Conservation (phyloP, 2,797 vertebrate genomes). For the Sebastes alutus region DNA sequence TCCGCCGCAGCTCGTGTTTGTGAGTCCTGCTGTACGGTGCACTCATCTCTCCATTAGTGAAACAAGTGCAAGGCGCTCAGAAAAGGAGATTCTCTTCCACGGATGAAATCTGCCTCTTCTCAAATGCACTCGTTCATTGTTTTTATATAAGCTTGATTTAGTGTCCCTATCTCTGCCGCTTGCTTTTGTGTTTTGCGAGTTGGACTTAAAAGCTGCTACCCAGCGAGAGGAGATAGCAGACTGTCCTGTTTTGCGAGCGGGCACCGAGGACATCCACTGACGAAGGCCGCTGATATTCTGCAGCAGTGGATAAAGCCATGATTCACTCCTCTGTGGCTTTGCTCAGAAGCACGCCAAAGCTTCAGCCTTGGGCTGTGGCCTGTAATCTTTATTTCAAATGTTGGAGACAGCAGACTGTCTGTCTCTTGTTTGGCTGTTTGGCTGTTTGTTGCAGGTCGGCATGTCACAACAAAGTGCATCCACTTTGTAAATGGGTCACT, state of each 20-base stretch:
- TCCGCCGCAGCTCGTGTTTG: not conserved
- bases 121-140: slow-evolving; percentile 10
- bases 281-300: slow-evolving; percentile 52
- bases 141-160: slow-evolving; percentile 36
- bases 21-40: not conserved
- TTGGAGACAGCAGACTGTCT: not conserved
- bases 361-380: not conserved
- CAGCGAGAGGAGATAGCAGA: slow-evolving; percentile 26
- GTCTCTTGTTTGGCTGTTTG: not conserved
- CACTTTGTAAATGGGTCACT: not conserved
- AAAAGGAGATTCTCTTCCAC: slow-evolving; percentile 1
- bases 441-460: not conserved
- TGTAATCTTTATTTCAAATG: slow-evolving; percentile 20
- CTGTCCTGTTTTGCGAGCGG: slow-evolving; percentile 29
- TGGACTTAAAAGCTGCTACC: slow-evolving; percentile 31
- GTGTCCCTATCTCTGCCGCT: not conserved
- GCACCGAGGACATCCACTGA: slow-evolving; percentile 37
- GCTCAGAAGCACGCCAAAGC: slow-evolving; percentile 2
- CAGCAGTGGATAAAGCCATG: slow-evolving; percentile 36
- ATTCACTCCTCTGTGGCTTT: slow-evolving; percentile 35
- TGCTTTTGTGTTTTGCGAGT: slow-evolving; percentile 14
- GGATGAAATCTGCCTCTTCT: slow-evolving; percentile 11
- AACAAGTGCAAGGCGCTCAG: slow-evolving; percentile 17
- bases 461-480: not conserved
- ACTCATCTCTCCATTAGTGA: slow-evolving; percentile 50